Conservation (phyloP, 2,113 vertebrate species). For the Hystrix brachyura region DNA sequence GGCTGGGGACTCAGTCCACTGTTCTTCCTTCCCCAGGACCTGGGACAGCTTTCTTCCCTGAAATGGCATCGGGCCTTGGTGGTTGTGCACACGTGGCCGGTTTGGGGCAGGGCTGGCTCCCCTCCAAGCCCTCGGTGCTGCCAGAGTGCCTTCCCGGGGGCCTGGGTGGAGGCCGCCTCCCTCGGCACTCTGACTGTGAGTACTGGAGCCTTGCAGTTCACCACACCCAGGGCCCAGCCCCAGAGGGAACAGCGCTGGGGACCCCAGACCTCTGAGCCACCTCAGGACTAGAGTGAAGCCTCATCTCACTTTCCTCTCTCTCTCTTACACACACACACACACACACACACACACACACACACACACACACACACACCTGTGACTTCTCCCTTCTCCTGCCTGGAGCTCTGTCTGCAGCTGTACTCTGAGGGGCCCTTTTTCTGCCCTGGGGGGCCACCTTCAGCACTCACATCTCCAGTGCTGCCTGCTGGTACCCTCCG, state of each 20-base stretch:
- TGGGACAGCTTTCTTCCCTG: background rate
- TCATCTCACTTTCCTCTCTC: background rate
- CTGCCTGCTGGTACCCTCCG: background rate
- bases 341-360: background rate
- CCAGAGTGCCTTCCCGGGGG: background rate
- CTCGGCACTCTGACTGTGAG: background rate
- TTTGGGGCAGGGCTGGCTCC: background rate
- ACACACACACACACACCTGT: no score
- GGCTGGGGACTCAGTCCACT: background rate
- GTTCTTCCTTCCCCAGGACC: background rate
- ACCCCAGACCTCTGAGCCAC: background rate
- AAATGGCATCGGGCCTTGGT: background rate
- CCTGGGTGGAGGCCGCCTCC: background rate
- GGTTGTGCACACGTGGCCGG: background rate
- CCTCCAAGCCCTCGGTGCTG: background rate
- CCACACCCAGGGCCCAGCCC: background rate
- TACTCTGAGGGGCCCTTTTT: background rate
- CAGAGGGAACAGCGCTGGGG: background rate
- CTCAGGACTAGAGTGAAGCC: background rate
- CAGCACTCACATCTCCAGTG: background rate
- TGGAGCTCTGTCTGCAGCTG: background rate
- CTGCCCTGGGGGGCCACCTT: no score
- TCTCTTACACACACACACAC: background rate
- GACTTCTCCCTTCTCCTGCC: background rate
- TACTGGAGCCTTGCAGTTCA: background rate